phyloP scores from a whole-genome alignment of 1,140 invertebrate species.

The Macrostomum lignano region DNA sequence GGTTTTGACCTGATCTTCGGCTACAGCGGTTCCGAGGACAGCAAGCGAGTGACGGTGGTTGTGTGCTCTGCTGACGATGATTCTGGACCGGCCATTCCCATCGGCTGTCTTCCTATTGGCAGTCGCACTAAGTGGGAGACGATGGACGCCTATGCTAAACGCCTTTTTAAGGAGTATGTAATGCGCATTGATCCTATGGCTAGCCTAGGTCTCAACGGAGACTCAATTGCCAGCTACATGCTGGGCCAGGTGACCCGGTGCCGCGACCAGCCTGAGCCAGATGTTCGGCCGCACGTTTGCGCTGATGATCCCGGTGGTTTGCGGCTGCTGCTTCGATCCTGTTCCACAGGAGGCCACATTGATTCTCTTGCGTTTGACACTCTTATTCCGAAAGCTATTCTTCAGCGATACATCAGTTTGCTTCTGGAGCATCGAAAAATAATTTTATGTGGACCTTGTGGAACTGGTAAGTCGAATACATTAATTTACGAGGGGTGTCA shows the following conservation, averaged over 20 bases:
- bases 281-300: neutral
- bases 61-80: neutral
- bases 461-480: constrained; percentile 4
- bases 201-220: constrained; percentile 55
- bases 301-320: neutral
- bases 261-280: neutral
- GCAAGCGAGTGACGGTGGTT: neutral
- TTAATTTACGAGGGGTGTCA: no score
- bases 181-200: constrained; percentile 62
- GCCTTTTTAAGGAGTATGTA: constrained; percentile 76
- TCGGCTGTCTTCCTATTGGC: constrained; percentile 59
- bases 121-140: constrained; percentile 77
- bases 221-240: constrained; percentile 18
- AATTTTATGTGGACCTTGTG: constrained; percentile 1
- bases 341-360: neutral
- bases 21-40: neutral
- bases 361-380: neutral
- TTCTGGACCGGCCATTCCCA: constrained; percentile 30
- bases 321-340: neutral
- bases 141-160: constrained; percentile 56
- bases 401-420: neutral
- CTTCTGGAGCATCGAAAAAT: neutral
- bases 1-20: neutral
- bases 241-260: neutral
- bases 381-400: constrained; percentile 3